Conservation (phyloP, 1,140 invertebrate species). For the Caenorhabditis tropicalis region DNA sequence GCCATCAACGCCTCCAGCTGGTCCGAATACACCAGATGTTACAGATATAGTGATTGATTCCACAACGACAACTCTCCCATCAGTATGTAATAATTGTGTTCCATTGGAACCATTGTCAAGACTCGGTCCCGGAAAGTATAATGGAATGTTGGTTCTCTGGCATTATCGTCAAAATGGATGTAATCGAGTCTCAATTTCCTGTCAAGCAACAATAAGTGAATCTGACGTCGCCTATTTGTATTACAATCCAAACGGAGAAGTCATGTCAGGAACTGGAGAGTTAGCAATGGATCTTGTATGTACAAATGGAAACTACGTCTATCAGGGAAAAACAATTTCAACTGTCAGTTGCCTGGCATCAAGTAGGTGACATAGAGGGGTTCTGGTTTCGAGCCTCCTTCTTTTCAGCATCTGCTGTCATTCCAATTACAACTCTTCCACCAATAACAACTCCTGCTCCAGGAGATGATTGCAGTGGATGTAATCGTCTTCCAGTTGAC, state of each 20-base stretch:
- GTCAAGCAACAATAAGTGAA: constrained; percentile 12
- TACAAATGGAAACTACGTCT: neutral
- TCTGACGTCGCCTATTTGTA: neutral
- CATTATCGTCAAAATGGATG: constrained; percentile 10
- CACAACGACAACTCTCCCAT: neutral
- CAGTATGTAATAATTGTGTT: constrained; percentile 2
- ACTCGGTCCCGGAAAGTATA: neutral
- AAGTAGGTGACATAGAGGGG: neutral
- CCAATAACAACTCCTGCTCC: constrained; percentile 7
- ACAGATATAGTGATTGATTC: neutral
- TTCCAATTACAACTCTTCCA: neutral
- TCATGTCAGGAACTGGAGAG: neutral
- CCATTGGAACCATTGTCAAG: neutral
- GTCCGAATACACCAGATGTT: neutral
- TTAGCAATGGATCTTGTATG: constrained; percentile 7
- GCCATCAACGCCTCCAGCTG: neutral
- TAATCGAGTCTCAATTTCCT: constrained; percentile 18
- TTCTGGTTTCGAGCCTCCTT: no score
- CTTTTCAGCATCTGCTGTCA: neutral
- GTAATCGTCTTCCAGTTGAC: neutral
- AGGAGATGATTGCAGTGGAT: constrained; percentile 26
- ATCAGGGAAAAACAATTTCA: neutral
- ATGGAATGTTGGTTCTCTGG: constrained; percentile 28
- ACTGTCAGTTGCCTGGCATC: neutral
- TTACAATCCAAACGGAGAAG: neutral